phyloP scores from a whole-genome alignment of 2,113 vertebrate species.

The Chionomys nivalis region DNA sequence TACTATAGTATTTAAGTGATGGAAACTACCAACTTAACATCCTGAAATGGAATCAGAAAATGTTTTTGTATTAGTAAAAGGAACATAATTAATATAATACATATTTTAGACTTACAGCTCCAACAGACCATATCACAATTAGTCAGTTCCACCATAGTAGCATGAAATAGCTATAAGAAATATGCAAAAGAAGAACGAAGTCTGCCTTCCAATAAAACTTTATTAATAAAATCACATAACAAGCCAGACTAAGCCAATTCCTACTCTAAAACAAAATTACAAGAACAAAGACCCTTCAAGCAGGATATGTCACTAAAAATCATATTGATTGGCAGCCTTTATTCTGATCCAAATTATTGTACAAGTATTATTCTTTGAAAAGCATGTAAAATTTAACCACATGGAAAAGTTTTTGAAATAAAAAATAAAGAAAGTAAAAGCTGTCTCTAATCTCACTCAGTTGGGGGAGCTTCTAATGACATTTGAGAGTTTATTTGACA shows the following conservation, averaged over 20 bases:
- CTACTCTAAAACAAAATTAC: slow-evolving; percentile 37
- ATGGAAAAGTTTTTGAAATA: slow-evolving; percentile 2
- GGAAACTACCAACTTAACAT: background rate
- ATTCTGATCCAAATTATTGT: background rate
- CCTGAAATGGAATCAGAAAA: background rate
- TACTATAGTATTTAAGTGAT: background rate
- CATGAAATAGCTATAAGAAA: background rate
- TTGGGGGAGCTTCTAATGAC: background rate
- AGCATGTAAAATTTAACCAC: background rate
- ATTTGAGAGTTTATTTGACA: background rate
- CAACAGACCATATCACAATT: background rate
- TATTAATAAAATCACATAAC: background rate
- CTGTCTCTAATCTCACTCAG: background rate
- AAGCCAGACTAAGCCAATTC: background rate
- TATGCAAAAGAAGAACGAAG: background rate
- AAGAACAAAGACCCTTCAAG: background rate
- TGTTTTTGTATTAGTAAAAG: background rate
- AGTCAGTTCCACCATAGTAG: background rate
- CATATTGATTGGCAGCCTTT: background rate
- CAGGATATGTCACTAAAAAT: background rate
- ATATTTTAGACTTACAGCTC: background rate
- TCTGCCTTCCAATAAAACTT: background rate
- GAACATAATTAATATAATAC: background rate
- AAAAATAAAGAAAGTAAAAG: slow-evolving; percentile 12
- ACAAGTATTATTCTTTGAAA: background rate